Evolutionary conservation across 2,888 invertebrate genomes (phyloP).

Genomic region (Luperina testacea): DNA sequence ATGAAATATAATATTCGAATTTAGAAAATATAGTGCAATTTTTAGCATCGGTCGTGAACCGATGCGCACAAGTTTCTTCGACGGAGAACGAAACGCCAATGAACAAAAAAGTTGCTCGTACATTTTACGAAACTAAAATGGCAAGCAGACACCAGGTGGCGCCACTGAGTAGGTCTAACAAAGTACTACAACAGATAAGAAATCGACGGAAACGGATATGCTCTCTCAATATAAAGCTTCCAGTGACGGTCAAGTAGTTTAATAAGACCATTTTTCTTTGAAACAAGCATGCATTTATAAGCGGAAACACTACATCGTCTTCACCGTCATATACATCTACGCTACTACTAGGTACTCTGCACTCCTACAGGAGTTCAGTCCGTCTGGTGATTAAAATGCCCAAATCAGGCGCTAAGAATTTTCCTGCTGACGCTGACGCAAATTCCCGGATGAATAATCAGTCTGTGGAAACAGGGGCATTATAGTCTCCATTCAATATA

Average conservation of each 20-base stretch:
- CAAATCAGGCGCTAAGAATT: neutral
- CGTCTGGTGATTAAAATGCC: neutral
- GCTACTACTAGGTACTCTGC: neutral
- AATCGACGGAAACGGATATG: conserved; percentile 5
- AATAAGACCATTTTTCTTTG: neutral
- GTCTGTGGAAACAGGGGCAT: neutral
- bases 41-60: too few relatives aligned
- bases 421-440: neutral
- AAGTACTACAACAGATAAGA: neutral
- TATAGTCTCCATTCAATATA: neutral
- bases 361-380: neutral
- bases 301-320: neutral
- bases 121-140: too few relatives aligned
- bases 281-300: neutral
- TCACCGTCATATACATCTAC: neutral
- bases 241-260: too few relatives aligned
- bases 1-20: neutral
- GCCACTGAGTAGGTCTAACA: too few relatives aligned
- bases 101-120: neutral
- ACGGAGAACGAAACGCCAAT: conserved; percentile 1
- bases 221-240: conserved; percentile 1
- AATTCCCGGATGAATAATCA: neutral
- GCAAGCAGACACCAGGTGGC: too few relatives aligned
- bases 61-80: neutral
- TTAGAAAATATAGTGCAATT: too few relatives aligned